Evolutionary conservation across 2,888 invertebrate genomes (phyloP).

Genomic region (Agriotes lineatus): DNA sequence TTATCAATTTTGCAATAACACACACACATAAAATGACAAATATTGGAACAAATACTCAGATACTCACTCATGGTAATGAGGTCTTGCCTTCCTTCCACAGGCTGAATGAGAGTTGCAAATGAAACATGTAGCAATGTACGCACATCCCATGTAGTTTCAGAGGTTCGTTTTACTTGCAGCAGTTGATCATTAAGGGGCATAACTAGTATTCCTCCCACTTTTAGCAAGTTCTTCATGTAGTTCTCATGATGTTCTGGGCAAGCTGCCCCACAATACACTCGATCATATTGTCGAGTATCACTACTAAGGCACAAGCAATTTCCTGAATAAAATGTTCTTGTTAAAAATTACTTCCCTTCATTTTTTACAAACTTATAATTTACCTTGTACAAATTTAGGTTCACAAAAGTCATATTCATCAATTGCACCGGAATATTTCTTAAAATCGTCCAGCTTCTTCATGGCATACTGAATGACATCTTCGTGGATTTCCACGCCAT

Average conservation of each 20-base stretch:
- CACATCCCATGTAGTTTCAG: slow-evolving; percentile 73
- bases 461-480: slow-evolving; percentile 82
- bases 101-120: slow-evolving; percentile 78
- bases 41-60: not conserved
- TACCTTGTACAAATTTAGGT: slow-evolving; percentile 82
- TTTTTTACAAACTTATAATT: slow-evolving; percentile 19
- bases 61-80: slow-evolving; percentile 4
- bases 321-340: no score
- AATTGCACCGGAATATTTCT: slow-evolving; percentile 74
- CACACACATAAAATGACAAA: no score
- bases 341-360: not conserved
- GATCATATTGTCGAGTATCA: slow-evolving; percentile 78
- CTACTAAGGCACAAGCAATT: slow-evolving; percentile 78
- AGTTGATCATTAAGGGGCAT: slow-evolving; percentile 86
- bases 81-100: slow-evolving; percentile 59
- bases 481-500: slow-evolving; percentile 85
- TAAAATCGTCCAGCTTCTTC: slow-evolving; percentile 78
- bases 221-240: slow-evolving; percentile 82
- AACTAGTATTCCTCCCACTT: slow-evolving; percentile 85
- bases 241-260: slow-evolving; percentile 79
- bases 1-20: no score
- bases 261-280: slow-evolving; percentile 91
- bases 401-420: slow-evolving; percentile 89
- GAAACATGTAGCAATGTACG: slow-evolving; percentile 80
- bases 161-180: slow-evolving; percentile 76